Evolutionary conservation across 2,113 vertebrate genomes (phyloP), one percentile per base, ranked within the genome.

Genomic region (Aplodontia rufa): DNA sequence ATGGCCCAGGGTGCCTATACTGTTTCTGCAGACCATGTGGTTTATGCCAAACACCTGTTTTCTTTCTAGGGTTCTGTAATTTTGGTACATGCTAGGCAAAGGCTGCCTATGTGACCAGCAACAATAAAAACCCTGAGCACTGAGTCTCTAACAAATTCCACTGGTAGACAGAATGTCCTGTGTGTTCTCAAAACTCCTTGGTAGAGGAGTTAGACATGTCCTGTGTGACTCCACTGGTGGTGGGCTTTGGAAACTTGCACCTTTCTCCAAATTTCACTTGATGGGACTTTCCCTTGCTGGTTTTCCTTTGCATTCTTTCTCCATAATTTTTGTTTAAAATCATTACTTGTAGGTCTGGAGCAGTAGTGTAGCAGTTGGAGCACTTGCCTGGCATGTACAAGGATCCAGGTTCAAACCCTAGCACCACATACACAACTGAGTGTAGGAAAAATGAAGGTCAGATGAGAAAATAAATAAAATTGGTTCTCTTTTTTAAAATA

Each of bases 221-320:
- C 26, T 26, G 4, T 37, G 5, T 85, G 37, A 86, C 62, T 60
- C 20, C 76, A 22, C 69, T 45, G 30, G 30, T n/a, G 78, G 17
- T 60, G 22, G 3, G 66, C 37, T 47, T 79, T 51, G 19, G 68
- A 76, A 68, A 3, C 30, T 74, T 47, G 17, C 0, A 12, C 11
- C 60, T 87, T 82, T 35, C 40, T 80, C 28, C n/a, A 42, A 28
- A 49, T 51, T 49, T 72, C 32, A 62, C 19, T 64, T 16, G 30
- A 53, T 35, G 40, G 3, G 28, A 49, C 51, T 60, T 79, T 68
- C 74, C 86, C 42, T n/a, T 62, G 62, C 58, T 90, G 64, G n/a
- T 80, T 96, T 88, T 93, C 26, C 40, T 84, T 64, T 92, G 35
- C 84, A 40, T 80, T 30, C 40, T 92, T 92, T 90, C 35, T 24